phyloP scores from a whole-genome alignment of 2,797 vertebrate genomes.

The Oryzias dopingdopingensis region DNA sequence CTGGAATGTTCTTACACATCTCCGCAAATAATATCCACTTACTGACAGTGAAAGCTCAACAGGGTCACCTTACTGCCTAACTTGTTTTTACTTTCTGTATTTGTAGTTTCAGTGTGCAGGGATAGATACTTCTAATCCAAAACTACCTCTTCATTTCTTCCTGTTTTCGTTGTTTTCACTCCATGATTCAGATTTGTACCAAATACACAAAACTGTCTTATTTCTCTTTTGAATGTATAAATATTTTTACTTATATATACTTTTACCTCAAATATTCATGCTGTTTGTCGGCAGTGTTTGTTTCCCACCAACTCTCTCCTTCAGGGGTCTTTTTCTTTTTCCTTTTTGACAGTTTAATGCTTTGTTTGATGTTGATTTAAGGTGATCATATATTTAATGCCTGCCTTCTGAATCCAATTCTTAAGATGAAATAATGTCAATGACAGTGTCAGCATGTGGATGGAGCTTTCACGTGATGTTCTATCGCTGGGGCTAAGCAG shows the following conservation, averaged over 20 bases:
- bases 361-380: constrained; percentile 26
- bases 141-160: constrained; percentile 93
- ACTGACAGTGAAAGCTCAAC: no score
- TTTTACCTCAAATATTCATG: constrained; percentile 48
- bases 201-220: constrained; percentile 4
- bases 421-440: constrained; percentile 58
- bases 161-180: constrained; percentile 67
- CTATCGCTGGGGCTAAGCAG: constrained; percentile 26
- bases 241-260: constrained; percentile 24
- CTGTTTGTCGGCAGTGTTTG: constrained; percentile 7
- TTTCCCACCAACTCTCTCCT: not conserved
- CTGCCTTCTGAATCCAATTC: constrained; percentile 36
- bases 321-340: constrained; percentile 24
- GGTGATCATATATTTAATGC: constrained; percentile 34
- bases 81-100: constrained; percentile 49
- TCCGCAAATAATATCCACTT: no score
- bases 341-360: not conserved
- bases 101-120: constrained; percentile 72
- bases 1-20: no score
- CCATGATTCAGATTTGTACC: constrained; percentile 35
- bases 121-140: constrained; percentile 84
- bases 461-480: constrained; percentile 24
- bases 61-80: no score
- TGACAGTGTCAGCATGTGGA: constrained; percentile 39
- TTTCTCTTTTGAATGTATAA: constrained; percentile 1